Evolutionary conservation across 2,113 vertebrate genomes (phyloP), one percentile per base, ranked within the genome.

Genomic region (Lutjanus erythropterus): DNA sequence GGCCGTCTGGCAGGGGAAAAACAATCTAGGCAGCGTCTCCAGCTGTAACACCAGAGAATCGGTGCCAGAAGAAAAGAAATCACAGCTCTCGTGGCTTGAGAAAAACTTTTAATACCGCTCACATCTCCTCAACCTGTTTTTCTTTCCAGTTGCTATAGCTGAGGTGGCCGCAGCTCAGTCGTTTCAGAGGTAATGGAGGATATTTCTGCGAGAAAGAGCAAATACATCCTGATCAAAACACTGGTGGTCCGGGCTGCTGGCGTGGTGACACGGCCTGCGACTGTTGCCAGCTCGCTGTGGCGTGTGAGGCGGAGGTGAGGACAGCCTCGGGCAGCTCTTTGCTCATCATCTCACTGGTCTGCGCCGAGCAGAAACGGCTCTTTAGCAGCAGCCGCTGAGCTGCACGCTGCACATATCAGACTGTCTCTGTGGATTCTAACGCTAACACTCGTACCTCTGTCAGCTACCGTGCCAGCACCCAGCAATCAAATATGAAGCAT

Each of bases 331-430:
- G 59, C 59, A 16, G 58, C 68, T 64, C 67, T 37, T 8, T 46
- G 10, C 65, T 67, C 65, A 25, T 62, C 75, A 50, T 37, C n/a
- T 78, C 84, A 66, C 65, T 62, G 62, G 75, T 79, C 53, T 76
- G 84, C 80, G 31, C 1, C 56, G 64, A 74, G 41, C 73, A 62
- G 71, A 69, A 75, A 33, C 53, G 1, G 42, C 65, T 75, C 64
- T 65, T 52, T 47, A 78, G 66, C 77, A 39, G 81, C 73, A 70
- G 50, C 56, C 60, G 12, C 31, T 14, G 68, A 49, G 55, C 69
- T 78, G 61, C 73, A 75, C 18, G 39, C 58, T 19, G 58, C 59
- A 66, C 70, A 52, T 46, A 71, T 75, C 75, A 69, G 29, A 55
- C 44, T 41, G 58, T 71, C 61, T 67, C 50, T 37, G 50, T 42